phyloP scores from a whole-genome alignment of 2,888 invertebrate species.

The Mamestra brassicae region DNA sequence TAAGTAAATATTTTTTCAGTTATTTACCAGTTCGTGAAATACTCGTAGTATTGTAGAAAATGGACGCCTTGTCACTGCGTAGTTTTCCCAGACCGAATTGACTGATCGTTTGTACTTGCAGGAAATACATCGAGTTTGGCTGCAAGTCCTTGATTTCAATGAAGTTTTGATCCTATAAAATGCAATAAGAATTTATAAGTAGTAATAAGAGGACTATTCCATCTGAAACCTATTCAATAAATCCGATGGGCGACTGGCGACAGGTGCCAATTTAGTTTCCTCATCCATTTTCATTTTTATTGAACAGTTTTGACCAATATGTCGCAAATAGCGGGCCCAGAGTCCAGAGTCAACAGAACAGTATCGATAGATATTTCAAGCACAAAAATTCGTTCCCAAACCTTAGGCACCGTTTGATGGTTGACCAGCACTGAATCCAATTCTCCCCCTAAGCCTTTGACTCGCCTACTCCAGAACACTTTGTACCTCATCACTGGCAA shows the following conservation, averaged over 20 bases:
- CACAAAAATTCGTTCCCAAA: slow-evolving; percentile 65
- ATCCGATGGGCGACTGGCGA: no score
- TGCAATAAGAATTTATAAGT: not conserved
- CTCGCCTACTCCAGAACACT: slow-evolving; percentile 94
- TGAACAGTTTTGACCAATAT: no score
- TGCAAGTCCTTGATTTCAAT: slow-evolving; percentile 92
- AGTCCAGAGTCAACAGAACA: no score
- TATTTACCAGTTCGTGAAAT: slow-evolving; percentile 78
- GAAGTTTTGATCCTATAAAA: slow-evolving; percentile 91
- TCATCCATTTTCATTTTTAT: no score
- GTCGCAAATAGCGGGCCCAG: no score
- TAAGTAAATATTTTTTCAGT: no score
- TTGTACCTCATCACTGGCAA: slow-evolving; percentile 93
- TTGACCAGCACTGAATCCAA: slow-evolving; percentile 92
- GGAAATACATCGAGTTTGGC: slow-evolving; percentile 93
- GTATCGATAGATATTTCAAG: not conserved
- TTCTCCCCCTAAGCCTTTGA: slow-evolving; percentile 91
- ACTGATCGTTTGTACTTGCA: slow-evolving; percentile 95
- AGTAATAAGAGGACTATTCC: not conserved
- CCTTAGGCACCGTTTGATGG: slow-evolving; percentile 92
- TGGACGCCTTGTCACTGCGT: slow-evolving; percentile 93
- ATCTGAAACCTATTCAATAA: no score
- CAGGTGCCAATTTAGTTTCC: no score
- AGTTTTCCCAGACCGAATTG: slow-evolving; percentile 93
- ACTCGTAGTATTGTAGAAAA: slow-evolving; percentile 93